Conservation (phyloP, 2,888 invertebrate genomes). For the Cremastobaeus sp. region DNA sequence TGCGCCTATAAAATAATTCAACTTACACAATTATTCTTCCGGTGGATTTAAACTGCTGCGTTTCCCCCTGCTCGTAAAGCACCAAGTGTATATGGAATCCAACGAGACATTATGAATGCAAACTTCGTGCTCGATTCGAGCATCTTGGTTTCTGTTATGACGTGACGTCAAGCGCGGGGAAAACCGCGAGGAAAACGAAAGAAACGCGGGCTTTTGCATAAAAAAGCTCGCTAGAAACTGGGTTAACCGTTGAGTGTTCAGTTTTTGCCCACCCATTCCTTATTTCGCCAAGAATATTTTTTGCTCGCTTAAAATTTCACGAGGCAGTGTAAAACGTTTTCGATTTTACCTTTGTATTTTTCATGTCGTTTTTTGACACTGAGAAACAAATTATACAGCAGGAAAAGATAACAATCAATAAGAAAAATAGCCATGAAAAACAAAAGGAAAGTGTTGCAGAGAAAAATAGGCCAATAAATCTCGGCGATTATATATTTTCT, state of each 20-base stretch:
- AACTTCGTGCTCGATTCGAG: constrained; percentile 51
- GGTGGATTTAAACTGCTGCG: constrained; percentile 20
- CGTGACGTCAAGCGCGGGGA: constrained; percentile 46
- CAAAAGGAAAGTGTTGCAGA: constrained; percentile 28
- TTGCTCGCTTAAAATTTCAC: constrained; percentile 22
- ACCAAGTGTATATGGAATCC: constrained; percentile 16
- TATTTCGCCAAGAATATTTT: constrained; percentile 9
- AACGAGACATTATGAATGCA: constrained; percentile 54
- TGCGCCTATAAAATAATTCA: neutral
- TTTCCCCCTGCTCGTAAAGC: constrained; percentile 12
- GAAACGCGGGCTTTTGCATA: constrained; percentile 35
- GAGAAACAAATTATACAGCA: constrained; percentile 20
- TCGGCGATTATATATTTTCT: constrained; percentile 36
- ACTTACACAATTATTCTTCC: neutral
- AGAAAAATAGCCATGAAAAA: constrained; percentile 20
- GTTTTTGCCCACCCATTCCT: constrained; percentile 21
- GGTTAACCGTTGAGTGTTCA: constrained; percentile 32
- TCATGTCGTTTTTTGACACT: neutral
- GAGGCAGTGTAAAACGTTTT: constrained; percentile 4
- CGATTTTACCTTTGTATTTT: constrained; percentile 5
- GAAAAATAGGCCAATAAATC: constrained; percentile 50
- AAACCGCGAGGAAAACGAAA: constrained; percentile 45
- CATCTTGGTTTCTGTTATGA: constrained; percentile 47
- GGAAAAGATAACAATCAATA: constrained; percentile 27
- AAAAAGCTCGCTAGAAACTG: constrained; percentile 46